phyloP scores from a whole-genome alignment of 2,888 invertebrate genomes.

The Macroteleia sp. region DNA sequence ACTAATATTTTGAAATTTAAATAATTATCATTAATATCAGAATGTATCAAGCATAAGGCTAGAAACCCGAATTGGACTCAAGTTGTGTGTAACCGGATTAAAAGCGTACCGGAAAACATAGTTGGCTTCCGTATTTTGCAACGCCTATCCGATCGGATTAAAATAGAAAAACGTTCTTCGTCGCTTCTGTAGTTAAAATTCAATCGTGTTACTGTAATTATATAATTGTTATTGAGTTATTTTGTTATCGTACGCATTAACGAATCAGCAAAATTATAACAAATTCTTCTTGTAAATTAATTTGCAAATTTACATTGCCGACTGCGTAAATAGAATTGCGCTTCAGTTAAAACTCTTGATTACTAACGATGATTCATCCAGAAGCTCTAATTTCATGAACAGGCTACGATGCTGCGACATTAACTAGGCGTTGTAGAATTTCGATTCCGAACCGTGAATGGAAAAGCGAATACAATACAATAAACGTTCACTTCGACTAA shows the following conservation, averaged over 20 bases:
- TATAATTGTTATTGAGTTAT: conserved; percentile 46
- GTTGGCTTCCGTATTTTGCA: conserved; percentile 11
- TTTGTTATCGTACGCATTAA: conserved; percentile 25
- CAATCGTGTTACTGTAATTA: conserved; percentile 15
- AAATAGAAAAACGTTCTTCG: conserved; percentile 6
- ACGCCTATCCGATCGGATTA: conserved; percentile 4
- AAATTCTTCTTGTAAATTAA: conserved; percentile 26
- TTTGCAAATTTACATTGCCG: conserved; percentile 32
- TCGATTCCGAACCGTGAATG: conserved; percentile 34
- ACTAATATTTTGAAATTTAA: too few relatives aligned
- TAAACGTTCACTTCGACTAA: conserved; percentile 41
- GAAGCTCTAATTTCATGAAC: conserved; percentile 35
- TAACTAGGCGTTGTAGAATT: conserved; percentile 47
- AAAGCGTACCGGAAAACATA: conserved; percentile 1
- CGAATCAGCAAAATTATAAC: conserved; percentile 46
- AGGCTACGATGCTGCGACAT: conserved; percentile 10
- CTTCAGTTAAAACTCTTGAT: conserved; percentile 54
- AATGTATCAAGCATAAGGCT: too few relatives aligned
- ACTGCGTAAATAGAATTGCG: conserved; percentile 32
- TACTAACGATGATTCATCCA: conserved; percentile 54
- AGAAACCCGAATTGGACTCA: too few relatives aligned
- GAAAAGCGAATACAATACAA: conserved; percentile 36
- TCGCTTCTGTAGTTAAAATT: too few relatives aligned
- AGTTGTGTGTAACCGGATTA: conserved; percentile 7
- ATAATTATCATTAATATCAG: too few relatives aligned